Evolutionary conservation across 2,113 vertebrate genomes (phyloP), one percentile per base, ranked within the genome.

Genomic region (Gasterosteus nipponicus): DNA sequence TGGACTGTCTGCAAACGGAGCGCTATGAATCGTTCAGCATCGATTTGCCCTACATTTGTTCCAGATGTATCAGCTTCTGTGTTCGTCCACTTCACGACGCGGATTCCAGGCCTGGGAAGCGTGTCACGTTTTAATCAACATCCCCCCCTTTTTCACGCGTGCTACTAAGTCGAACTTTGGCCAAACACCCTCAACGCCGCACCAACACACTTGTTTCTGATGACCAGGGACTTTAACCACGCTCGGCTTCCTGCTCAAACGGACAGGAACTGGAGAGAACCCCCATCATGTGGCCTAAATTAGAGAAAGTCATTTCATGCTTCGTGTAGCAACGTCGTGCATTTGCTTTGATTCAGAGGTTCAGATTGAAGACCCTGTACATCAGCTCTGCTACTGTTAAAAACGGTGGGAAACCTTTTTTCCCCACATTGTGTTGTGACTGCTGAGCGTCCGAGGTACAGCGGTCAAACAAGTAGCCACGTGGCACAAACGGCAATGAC

Each of bases 41-140:
- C 85, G 89, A 88, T 89, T 89, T 86, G 84, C 67, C 85, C 81
- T 68, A 86, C 65, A 83, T 91, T 81, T 86, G 51, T 77, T 61
- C 66, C 19, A 67, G 68, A 42, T 47, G 35, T 38, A 29, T 69
- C 61, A 47, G 58, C 57, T 56, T 42, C 11, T 53, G 19, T 53
- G 51, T 44, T 73, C 58, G 75, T 82, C 73, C 31, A 70, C 65
- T 33, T 84, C 80, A 86, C 57, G 79, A 67, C 22, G 73, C 81
- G 57, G 38, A 75, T 53, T 9, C 7, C 47, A 53, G 49, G 49
- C 49, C 3, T 7, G 10, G 3, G 10, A n/a, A 4, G 4, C 22
- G 49, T 22, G 4, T 10, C 3, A 18, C 5, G 47, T n/a, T n/a
- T n/a, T n/a, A n/a, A 38, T 38, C 35, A 7, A 22, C 19, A 22